Percentiles rank a stretch among this genome's conserved stretches.
These are phyloP conservation scores for Andrena minutula DNA, from an alignment of 2,888 invertebrate species.

Conservation along the genomic window DNA sequence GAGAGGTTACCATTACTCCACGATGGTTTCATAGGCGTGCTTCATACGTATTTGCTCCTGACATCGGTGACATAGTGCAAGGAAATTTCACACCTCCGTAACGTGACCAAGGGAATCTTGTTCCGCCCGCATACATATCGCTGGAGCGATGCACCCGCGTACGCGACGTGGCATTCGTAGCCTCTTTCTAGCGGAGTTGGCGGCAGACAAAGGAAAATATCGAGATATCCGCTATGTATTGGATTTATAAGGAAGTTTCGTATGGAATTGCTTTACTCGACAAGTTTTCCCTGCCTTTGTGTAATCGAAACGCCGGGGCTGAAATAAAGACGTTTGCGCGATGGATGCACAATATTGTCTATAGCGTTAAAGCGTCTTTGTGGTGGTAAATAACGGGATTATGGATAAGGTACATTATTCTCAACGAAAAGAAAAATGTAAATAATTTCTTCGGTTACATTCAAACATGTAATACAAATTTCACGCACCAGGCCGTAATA, in stretches of 20 bases:
- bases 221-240: slow-evolving; percentile 2
- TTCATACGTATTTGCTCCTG: slow-evolving; percentile 61
- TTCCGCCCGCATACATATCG: slow-evolving; percentile 34
- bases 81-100: slow-evolving; percentile 61
- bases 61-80: slow-evolving; percentile 62
- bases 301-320: slow-evolving; percentile 26
- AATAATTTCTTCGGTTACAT: neutral
- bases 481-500: neutral
- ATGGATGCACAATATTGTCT: slow-evolving; percentile 7
- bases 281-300: slow-evolving; percentile 23
- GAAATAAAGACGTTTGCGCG: slow-evolving; percentile 9
- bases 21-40: slow-evolving; percentile 62
- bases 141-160: neutral
- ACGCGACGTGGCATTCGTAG: slow-evolving; percentile 24
- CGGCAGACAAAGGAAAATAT: slow-evolving; percentile 35
- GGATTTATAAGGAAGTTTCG: slow-evolving; percentile 17
- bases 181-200: neutral
- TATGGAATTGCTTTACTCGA: slow-evolving; percentile 24
- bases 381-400: neutral
- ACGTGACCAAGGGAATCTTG: slow-evolving; percentile 54
- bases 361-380: neutral
- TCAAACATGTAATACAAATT: neutral
- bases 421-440: neutral
- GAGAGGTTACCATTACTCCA: slow-evolving; percentile 59
- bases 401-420: neutral